Evolutionary conservation across 2,797 vertebrate species (phyloP), one percentile per base, ranked within the genome.

Genomic region (Sebastes flavidus): DNA sequence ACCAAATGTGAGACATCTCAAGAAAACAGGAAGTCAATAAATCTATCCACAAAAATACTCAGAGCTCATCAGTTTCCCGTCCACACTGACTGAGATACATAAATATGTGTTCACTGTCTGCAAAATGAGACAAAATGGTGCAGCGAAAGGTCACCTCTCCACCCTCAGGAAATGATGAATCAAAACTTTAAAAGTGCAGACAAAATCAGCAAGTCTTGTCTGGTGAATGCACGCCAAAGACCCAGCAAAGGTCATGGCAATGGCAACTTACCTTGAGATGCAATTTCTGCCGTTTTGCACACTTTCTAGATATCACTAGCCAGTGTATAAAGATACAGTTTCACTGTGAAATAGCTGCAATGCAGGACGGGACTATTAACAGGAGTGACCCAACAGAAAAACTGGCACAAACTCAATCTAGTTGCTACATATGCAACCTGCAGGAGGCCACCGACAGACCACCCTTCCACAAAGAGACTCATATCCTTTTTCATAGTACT

Each of bases 81-180:
- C 65, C 20, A 8, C 3, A 32, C 68, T 27, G 27, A 66, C 20
- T 25, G 52, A 56, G 4, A 68, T 0, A 10, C 34, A 54, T 3
- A 59, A 8, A 63, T 32, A 12, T 16, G 32, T 5, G 6, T 18
- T 32, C 18, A 29, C 29, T 58, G 75, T 72, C 75, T 83, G 62
- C 46, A 54, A 54, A 74, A 61, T 16, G 34, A 63, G 46, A 84
- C 77, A 52, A 58, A 36, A 58, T 18, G 66, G 52, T 14, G 38
- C 42, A 77, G 60, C 4, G 24, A 78, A 84, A 83, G 81, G 78
- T 76, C 79, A 61, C 34, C 13, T 34, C 69, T 63, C 38, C 63
- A 46, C 69, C 46, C 59, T 32, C 62, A 62, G 66, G 66, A 76
- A 82, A 80, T 27, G 1, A 24, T 80, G 78, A 75, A 78, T 84